These are phyloP conservation scores for Parapsyche elsis DNA, from an alignment of 1,140 invertebrate species.

Conservation along the genomic window DNA sequence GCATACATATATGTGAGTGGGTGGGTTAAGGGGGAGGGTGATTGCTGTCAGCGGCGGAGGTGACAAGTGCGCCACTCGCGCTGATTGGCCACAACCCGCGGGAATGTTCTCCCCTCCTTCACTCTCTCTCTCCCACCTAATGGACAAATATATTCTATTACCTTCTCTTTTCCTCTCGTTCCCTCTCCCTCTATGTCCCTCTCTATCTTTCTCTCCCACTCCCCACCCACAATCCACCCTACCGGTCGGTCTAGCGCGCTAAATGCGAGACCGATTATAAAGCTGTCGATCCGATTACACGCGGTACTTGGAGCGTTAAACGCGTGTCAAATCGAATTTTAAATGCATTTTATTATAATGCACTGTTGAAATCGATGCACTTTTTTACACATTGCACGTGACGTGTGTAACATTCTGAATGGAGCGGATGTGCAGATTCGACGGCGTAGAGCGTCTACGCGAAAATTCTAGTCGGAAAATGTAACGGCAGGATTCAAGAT, in stretches of 20 bases:
- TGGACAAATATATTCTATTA: background rate
- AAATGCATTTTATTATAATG: too few relatives aligned
- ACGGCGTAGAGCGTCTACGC: too few relatives aligned
- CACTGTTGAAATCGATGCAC: too few relatives aligned
- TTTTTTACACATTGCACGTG: too few relatives aligned
- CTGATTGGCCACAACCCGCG: slow-evolving; percentile 52
- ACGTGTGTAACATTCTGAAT: too few relatives aligned
- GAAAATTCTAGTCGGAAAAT: too few relatives aligned
- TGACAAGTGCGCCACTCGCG: slow-evolving; percentile 56
- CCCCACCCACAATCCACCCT: background rate
- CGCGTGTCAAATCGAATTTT: background rate
- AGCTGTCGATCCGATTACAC: background rate
- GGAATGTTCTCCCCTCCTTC: slow-evolving; percentile 8
- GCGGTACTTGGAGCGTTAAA: background rate
- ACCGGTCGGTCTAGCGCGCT: background rate
- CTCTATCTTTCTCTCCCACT: background rate
- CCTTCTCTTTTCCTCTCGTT: background rate
- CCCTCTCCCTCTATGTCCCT: background rate
- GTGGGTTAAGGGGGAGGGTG: slow-evolving; percentile 28
- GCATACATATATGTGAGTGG: background rate
- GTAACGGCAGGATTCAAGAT: too few relatives aligned
- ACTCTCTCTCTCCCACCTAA: background rate
- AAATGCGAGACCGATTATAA: background rate
- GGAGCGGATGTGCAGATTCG: too few relatives aligned
- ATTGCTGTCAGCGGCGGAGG: slow-evolving; percentile 53